phyloP scores from a whole-genome alignment of 2,797 vertebrate genomes.

The Lacerta agilis region DNA sequence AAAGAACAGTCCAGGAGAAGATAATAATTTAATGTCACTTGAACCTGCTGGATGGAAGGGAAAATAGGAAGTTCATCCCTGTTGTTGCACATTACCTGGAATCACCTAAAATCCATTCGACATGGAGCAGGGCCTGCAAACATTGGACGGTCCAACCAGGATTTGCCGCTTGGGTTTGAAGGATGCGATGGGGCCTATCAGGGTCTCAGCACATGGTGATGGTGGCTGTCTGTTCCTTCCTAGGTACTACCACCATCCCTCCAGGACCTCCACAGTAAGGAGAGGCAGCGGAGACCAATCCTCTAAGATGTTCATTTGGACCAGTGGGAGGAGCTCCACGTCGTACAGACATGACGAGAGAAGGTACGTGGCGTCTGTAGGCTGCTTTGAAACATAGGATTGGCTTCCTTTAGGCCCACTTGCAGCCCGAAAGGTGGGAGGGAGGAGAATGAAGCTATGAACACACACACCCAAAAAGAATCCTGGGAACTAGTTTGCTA shows the following conservation, averaged over 20 bases:
- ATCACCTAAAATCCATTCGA: conserved; percentile 17
- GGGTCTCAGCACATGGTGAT: conserved; percentile 49
- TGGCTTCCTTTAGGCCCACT: background rate
- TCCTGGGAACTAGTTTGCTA: too few species aligned
- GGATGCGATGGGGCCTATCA: conserved; percentile 38
- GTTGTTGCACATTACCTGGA: conserved; percentile 35
- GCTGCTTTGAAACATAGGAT: background rate
- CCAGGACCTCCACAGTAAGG: conserved; percentile 75
- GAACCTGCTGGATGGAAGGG: conserved; percentile 28
- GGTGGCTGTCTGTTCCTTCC: conserved; percentile 71
- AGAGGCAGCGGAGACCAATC: conserved; percentile 75
- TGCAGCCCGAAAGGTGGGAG: background rate
- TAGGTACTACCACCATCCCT: conserved; percentile 85
- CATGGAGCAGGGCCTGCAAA: conserved; percentile 10
- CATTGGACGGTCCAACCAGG: background rate
- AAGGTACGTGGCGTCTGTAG: conserved; percentile 81
- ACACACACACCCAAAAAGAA: too few species aligned
- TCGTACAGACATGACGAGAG: conserved; percentile 84
- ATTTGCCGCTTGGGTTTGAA: background rate
- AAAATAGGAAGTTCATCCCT: conserved; percentile 29
- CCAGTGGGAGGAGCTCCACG: conserved; percentile 86
- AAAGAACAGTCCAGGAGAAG: background rate
- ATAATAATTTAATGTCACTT: conserved; percentile 28
- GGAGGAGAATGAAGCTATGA: background rate
- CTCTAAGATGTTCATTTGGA: conserved; percentile 95